These are phyloP conservation scores for Lepidonotus clava DNA, from an alignment of 2,888 invertebrate genomes.

Conservation along the genomic window DNA sequence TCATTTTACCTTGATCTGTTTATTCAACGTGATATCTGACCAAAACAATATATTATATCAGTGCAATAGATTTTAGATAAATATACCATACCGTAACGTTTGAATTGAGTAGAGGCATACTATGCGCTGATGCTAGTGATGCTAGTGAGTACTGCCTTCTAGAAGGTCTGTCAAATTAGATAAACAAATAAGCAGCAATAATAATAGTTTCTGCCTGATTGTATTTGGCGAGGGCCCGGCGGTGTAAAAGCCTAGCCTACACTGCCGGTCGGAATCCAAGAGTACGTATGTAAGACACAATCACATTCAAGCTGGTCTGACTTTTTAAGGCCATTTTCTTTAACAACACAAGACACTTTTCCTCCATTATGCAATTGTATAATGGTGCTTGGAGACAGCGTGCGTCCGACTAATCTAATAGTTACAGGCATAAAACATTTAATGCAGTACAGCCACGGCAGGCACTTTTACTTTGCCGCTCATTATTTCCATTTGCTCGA, in stretches of 20 bases:
- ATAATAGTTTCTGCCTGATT: background rate
- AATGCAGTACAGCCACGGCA: background rate
- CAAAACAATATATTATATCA: no score
- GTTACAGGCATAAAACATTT: conserved; percentile 40
- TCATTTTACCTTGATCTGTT: no score
- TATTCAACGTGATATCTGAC: no score
- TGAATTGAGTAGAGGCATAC: no score
- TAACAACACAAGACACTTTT: conserved; percentile 44
- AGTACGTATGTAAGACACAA: no score
- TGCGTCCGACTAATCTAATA: conserved; percentile 18
- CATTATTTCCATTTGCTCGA: conserved; percentile 51
- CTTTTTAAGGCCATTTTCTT: background rate
- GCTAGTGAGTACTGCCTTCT: no score
- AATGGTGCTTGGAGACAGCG: conserved; percentile 19
- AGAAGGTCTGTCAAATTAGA: background rate
- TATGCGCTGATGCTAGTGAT: no score
- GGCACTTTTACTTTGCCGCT: conserved; percentile 48
- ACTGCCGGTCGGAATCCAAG: no score
- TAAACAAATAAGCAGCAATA: background rate
- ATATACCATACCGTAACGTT: no score
- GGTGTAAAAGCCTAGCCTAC: background rate
- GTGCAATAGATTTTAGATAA: no score
- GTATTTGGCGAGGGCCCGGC: background rate
- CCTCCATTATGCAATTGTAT: conserved; percentile 43
- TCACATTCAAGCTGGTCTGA: background rate